Percentiles rank a stretch among this genome's conserved stretches.
Evolutionary conservation across 2,113 vertebrate species (phyloP).

Genomic region (Dermatemys mawii): DNA sequence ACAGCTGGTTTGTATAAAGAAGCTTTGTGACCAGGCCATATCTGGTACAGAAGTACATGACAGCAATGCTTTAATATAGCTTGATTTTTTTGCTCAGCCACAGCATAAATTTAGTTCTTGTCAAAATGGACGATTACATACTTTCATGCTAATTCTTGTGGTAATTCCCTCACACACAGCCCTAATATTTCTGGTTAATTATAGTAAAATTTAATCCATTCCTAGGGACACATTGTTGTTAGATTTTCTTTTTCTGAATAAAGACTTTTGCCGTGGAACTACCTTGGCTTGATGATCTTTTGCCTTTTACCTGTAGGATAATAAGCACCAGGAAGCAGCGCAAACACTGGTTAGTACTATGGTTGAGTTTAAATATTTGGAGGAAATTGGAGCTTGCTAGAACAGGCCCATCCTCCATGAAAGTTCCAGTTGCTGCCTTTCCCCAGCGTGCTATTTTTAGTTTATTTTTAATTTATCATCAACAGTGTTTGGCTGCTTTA

Average conservation of each 20-base stretch:
- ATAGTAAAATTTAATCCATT: slow-evolving; percentile 62
- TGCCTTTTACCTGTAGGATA: slow-evolving; percentile 44
- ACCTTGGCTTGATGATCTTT: slow-evolving; percentile 32
- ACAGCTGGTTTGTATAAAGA: not conserved
- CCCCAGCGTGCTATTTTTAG: not conserved
- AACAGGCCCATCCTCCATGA: not conserved
- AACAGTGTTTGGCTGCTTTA: not conserved
- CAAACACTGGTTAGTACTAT: not conserved
- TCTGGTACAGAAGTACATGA: not conserved
- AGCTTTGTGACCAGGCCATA: not conserved
- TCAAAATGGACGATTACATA: slow-evolving; percentile 62
- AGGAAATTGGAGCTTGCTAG: not conserved
- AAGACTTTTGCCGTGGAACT: slow-evolving; percentile 48
- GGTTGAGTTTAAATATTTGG: not conserved
- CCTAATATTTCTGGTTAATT: slow-evolving; percentile 75
- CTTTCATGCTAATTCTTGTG: slow-evolving; percentile 72
- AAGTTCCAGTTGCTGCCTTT: not conserved
- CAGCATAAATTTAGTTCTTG: slow-evolving; percentile 19
- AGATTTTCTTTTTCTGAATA: slow-evolving; percentile 25
- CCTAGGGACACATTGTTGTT: slow-evolving; percentile 55
- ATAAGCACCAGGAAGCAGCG: slow-evolving; percentile 14
- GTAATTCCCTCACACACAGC: slow-evolving; percentile 64
- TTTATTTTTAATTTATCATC: not conserved
- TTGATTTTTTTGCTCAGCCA: not conserved
- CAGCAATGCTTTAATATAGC: slow-evolving; percentile 12